Evolutionary conservation across 2,113 vertebrate genomes (phyloP).

Genomic region (Bubo scandiacus): DNA sequence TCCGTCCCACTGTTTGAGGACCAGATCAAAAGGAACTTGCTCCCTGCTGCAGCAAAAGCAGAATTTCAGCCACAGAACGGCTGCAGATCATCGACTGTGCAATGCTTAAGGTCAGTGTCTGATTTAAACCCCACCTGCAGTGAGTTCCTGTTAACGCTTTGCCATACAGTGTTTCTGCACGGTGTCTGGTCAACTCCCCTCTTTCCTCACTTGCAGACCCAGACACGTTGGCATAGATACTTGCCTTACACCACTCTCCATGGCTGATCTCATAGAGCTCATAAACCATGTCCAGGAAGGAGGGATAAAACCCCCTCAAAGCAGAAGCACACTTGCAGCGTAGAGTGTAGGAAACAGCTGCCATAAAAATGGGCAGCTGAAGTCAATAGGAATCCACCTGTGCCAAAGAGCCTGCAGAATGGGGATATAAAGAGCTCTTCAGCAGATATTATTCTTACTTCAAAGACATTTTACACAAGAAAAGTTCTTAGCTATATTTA

Average conservation of each 20-base stretch:
- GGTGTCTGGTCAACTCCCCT: not conserved
- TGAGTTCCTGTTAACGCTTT: not conserved
- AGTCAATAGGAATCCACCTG: not conserved
- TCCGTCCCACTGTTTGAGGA: not conserved
- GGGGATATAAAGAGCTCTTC: not conserved
- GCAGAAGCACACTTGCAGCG: fast-evolving
- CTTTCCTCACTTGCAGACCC: too few relatives aligned
- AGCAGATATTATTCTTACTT: fast-evolving
- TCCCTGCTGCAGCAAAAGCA: not conserved
- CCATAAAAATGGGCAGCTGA: not conserved
- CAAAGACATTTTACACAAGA: fast-evolving
- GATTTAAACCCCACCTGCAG: not conserved
- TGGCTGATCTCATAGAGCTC: not conserved
- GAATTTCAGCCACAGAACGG: not conserved
- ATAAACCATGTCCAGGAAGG: not conserved
- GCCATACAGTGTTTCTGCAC: not conserved
- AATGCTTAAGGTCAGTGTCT: not conserved
- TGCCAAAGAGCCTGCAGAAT: not conserved
- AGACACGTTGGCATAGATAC: not conserved
- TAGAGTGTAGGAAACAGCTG: not conserved
- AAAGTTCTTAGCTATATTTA: fast-evolving
- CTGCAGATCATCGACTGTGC: fast-evolving
- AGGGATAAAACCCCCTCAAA: not conserved
- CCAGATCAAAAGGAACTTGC: fast-evolving
- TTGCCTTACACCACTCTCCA: not conserved